Evolutionary conservation across 1,140 invertebrate genomes (phyloP).

Genomic region (Ceratosolen fusciceps): DNA sequence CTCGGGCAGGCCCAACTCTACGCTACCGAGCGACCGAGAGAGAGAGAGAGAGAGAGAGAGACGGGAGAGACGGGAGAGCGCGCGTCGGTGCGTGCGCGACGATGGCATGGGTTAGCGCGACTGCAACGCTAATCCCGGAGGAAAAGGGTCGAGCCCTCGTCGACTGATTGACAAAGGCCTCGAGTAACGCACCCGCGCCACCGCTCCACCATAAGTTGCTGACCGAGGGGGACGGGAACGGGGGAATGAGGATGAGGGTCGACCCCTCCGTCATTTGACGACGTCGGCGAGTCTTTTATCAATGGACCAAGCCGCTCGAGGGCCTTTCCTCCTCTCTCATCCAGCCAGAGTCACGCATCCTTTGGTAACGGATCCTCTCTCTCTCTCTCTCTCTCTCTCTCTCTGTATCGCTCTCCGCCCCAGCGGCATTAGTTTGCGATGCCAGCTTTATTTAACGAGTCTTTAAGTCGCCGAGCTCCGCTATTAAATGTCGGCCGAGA

Average conservation of each 20-base stretch:
- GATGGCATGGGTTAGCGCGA: conserved; percentile 12
- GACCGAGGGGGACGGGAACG: too few species aligned
- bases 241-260: too few species aligned
- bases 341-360: not conserved
- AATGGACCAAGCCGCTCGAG: too few species aligned
- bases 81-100: conserved; percentile 11
- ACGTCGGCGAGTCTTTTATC: too few species aligned
- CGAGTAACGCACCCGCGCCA: conserved; percentile 50
- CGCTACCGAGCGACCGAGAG: too few species aligned
- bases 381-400: not conserved
- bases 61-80: too few species aligned
- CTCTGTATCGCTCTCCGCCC: not conserved
- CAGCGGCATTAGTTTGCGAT: too few species aligned
- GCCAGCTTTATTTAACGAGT: too few species aligned
- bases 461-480: not conserved
- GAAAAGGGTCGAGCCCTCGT: conserved; percentile 5
- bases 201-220: not conserved
- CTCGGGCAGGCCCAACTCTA: too few species aligned
- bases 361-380: not conserved
- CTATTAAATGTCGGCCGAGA: not conserved
- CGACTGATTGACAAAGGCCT: conserved; percentile 53
- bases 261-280: too few species aligned
- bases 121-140: conserved; percentile 18
- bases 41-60: too few species aligned
- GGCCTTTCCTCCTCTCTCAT: not conserved